Evolutionary conservation across 2,113 vertebrate genomes (phyloP).

Genomic region (Oenanthe oenanthe): DNA sequence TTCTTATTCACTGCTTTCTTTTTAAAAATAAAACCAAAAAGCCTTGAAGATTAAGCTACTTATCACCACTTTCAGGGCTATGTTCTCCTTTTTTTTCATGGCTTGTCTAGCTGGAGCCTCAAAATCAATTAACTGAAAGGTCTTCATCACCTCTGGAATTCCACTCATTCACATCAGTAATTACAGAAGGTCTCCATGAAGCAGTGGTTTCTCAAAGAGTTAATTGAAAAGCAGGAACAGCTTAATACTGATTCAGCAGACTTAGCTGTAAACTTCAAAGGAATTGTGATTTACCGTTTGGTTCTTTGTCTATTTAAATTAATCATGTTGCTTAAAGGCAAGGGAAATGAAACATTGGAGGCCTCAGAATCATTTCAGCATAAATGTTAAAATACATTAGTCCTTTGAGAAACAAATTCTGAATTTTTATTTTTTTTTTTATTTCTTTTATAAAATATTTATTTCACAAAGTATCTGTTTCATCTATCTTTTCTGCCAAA

Average conservation of each 20-base stretch:
- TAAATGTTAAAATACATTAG: neutral
- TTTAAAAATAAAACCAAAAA: conserved; percentile 13
- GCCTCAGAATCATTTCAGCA: neutral
- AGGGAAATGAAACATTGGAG: neutral
- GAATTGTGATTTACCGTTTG: conserved; percentile 34
- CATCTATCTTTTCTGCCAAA: neutral
- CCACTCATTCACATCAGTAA: conserved; percentile 24
- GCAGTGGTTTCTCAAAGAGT: conserved; percentile 50
- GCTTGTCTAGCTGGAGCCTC: conserved; percentile 1
- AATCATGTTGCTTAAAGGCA: conserved; percentile 21
- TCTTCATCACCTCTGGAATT: conserved; percentile 53
- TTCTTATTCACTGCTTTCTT: conserved; percentile 15
- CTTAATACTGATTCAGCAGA: conserved; percentile 54
- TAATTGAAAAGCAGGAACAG: conserved; percentile 51
- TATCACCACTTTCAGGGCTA: conserved; percentile 23
- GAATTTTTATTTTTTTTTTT: neutral
- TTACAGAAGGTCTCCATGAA: conserved; percentile 40
- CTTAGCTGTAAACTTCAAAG: conserved; percentile 51
- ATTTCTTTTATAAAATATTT: neutral
- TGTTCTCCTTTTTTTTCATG: neutral
- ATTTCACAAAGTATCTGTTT: neutral
- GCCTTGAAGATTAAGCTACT: conserved; percentile 42
- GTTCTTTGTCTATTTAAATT: conserved; percentile 54
- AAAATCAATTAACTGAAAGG: conserved; percentile 57
- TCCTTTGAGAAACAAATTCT: neutral